A percentile compares a stretch with the other conserved stretches of the same genome.
Conservation (phyloP, 64 coral and sea anemone species). For the Montipora sp. region DNA sequence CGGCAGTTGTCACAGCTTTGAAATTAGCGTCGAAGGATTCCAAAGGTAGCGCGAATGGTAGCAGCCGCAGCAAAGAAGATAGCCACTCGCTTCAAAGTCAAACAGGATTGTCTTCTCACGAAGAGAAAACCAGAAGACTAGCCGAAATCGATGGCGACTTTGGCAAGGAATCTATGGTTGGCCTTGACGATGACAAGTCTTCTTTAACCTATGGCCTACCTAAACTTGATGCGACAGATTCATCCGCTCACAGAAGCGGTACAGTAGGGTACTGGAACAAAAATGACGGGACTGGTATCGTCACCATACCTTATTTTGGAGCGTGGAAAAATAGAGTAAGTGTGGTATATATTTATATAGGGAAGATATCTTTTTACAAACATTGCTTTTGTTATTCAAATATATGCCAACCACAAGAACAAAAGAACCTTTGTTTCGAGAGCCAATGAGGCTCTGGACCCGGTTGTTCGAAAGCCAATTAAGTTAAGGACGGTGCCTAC, state of each 20-base stretch:
- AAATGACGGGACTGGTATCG: background rate
- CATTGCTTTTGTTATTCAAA: too few species aligned
- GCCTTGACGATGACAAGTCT: constrained; percentile 51
- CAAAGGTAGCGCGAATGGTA: constrained; percentile 13
- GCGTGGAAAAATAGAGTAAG: constrained; percentile 85
- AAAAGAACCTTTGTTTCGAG: too few species aligned
- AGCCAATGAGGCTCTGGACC: too few species aligned
- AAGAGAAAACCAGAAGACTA: background rate
- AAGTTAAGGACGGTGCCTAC: too few species aligned
- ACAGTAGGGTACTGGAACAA: constrained; percentile 83
- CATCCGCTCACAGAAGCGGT: constrained; percentile 39
- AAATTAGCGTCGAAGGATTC: constrained; percentile 54
- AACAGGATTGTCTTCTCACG: background rate
- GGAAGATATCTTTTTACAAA: too few species aligned
- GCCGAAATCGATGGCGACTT: background rate
- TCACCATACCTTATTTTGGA: constrained; percentile 73
- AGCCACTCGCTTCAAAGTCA: background rate
- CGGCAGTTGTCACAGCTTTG: constrained; percentile 79
- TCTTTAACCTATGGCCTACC: constrained; percentile 86
- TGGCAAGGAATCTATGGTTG: background rate
- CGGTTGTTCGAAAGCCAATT: too few species aligned
- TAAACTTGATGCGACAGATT: constrained; percentile 25
- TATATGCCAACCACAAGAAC: too few species aligned
- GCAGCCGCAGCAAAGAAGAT: background rate
- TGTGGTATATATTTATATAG: background rate